These are phyloP conservation scores for Genyomyrus donnyi DNA, from an alignment of 2,113 vertebrate genomes.

Conservation along the genomic window DNA sequence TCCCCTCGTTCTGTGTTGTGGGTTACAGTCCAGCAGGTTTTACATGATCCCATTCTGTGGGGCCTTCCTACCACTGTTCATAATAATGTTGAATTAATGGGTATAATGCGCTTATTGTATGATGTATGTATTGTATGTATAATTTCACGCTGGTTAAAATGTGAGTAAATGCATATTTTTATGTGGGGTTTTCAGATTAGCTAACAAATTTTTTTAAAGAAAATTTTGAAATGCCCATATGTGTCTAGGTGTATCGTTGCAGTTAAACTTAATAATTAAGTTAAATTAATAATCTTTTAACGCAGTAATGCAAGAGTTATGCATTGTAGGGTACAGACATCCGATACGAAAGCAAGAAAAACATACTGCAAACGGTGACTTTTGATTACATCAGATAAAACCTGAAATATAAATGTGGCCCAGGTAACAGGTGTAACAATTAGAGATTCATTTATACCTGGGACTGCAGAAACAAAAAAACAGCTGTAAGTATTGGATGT, in stretches of 20 bases:
- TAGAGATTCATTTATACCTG: neutral
- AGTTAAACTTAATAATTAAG: too few species aligned
- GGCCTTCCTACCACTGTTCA: neutral
- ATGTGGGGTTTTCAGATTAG: neutral
- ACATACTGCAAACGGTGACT: neutral
- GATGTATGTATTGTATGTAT: too few species aligned
- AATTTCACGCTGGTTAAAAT: neutral
- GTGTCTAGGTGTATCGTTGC: neutral
- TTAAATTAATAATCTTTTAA: neutral
- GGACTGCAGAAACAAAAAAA: neutral
- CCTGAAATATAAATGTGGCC: neutral
- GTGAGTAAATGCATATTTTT: neutral
- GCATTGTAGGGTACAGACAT: neutral
- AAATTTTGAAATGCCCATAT: neutral
- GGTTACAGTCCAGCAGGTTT: neutral
- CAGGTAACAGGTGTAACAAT: neutral
- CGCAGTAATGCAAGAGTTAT: neutral
- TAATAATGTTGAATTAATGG: neutral
- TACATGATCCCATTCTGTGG: neutral
- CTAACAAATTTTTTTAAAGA: neutral
- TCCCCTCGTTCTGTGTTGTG: neutral
- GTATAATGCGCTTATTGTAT: neutral
- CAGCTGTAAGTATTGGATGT: neutral
- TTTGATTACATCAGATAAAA: neutral
- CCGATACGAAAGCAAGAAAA: neutral